Evolutionary conservation across 2,113 vertebrate genomes (phyloP), one percentile per base, ranked within the genome.

Genomic region (Dolichotis patagonum): DNA sequence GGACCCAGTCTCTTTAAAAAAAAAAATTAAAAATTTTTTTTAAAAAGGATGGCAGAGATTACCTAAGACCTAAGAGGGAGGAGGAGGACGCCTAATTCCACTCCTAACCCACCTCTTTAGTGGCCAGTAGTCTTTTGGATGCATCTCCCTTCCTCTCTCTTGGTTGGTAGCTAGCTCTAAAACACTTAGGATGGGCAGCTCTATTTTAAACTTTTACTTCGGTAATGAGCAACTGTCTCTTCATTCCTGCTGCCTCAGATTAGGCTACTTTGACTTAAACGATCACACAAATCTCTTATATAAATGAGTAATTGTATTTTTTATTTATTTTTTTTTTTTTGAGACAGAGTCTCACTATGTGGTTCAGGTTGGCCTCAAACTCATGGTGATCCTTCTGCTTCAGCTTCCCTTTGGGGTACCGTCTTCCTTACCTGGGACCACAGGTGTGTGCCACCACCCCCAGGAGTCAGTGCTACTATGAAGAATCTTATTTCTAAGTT

Each of bases 201-300:
- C 41, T 94, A 22, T 73, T 90, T 85, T 63, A 84, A 35, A 80
- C 22, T 80, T 95, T 95, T 75, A 85, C 58, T 93, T 91, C 14
- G 52, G 7, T 96, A 62, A 62, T 80, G 56, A 94, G 75, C 6
- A 41, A 43, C 77, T 26, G 17, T 69, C 30, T 90, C 54, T 85
- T 82, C 56, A 95, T 69, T 85, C 30, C 49, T 92, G 38, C 77
- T 92, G 46, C 71, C 58, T 95, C 35, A 85, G 10, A 86, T 91
- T 58, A 89, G 62, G 49, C 67, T 84, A n/a, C 11, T 96, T 94
- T 96, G 63, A 69, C 41, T 92, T 94, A 62, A 83, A 83, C 38
- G 67, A 62, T 41, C 32, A 94, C 35, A 73, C 93, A 88, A 67
- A 94, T 81, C 32, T 49, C 35, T 26, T 67, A 63, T 38, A 80